phyloP scores from a whole-genome alignment of 2,888 invertebrate species.

The Tridacna gigas region DNA sequence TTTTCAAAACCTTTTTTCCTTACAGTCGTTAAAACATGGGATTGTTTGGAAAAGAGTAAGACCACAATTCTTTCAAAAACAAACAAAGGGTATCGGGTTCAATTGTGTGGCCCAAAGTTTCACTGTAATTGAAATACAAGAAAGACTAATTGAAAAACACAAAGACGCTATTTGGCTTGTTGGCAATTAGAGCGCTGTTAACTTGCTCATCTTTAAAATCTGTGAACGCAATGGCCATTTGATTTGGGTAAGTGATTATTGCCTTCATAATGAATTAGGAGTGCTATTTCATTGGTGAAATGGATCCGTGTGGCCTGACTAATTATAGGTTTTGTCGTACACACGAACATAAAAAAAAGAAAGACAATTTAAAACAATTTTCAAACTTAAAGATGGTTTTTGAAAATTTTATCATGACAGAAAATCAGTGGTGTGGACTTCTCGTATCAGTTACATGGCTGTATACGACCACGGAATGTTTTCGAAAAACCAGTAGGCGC shows the following conservation, averaged over 20 bases:
- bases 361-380: constrained; percentile 66
- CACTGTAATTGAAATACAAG: constrained; percentile 54
- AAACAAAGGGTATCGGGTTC: constrained; percentile 44
- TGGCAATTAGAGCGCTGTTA: constrained; percentile 46
- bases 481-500: no score
- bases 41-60: background rate
- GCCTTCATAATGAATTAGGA: constrained; percentile 44
- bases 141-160: constrained; percentile 62
- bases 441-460: no score
- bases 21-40: background rate
- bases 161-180: constrained; percentile 45
- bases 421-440: no score
- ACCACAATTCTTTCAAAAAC: background rate
- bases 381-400: constrained; percentile 49
- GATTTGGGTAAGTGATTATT: constrained; percentile 44
- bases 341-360: constrained; percentile 33
- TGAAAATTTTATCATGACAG: constrained; percentile 51
- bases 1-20: no score
- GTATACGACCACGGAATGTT: no score
- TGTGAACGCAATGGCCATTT: constrained; percentile 38
- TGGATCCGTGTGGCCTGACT: constrained; percentile 53
- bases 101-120: constrained; percentile 46
- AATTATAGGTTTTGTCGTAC: constrained; percentile 61
- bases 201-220: constrained; percentile 43
- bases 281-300: constrained; percentile 42